A percentile compares a stretch with the other conserved stretches of the same genome.
These are phyloP conservation scores for Eudyptes chrysolophus DNA, from an alignment of 2,113 vertebrate genomes.

Conservation along the genomic window DNA sequence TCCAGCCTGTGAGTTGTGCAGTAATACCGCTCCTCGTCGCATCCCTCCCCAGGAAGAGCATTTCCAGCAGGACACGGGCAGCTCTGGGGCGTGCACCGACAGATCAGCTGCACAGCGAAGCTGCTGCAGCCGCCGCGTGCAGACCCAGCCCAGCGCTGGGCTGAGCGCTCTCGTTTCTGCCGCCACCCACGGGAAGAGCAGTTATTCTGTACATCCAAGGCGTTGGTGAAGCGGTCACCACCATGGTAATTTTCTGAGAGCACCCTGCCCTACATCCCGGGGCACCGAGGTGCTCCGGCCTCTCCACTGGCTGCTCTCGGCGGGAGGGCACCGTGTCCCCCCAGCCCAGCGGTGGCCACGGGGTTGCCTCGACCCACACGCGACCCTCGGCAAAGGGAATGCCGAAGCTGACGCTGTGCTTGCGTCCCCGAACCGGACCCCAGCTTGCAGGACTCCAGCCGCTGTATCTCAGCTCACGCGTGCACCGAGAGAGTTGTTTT, in stretches of 20 bases:
- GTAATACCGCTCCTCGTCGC: neutral
- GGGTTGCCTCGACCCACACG: neutral
- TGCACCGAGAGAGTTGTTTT: too few species aligned
- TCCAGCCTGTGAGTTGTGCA: neutral
- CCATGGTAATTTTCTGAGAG: neutral
- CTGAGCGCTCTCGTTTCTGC: neutral
- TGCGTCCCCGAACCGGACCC: too few species aligned
- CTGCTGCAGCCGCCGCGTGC: neutral
- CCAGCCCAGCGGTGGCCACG: neutral
- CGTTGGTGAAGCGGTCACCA: neutral
- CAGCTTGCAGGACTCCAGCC: neutral
- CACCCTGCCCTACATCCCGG: neutral
- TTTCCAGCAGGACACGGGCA: neutral
- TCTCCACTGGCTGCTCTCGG: neutral
- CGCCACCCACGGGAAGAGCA: neutral
- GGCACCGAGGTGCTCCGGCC: neutral
- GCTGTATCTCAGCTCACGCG: neutral
- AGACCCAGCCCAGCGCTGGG: neutral
- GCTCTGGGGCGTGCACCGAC: neutral
- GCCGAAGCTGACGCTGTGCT: neutral
- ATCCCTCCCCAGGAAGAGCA: neutral
- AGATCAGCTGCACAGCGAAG: neutral
- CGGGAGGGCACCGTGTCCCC: neutral
- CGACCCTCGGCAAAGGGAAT: rapidly evolving
- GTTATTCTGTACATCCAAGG: neutral